phyloP scores from a whole-genome alignment of 2,888 invertebrate genomes.

The Stenchaetothrips biformis region DNA sequence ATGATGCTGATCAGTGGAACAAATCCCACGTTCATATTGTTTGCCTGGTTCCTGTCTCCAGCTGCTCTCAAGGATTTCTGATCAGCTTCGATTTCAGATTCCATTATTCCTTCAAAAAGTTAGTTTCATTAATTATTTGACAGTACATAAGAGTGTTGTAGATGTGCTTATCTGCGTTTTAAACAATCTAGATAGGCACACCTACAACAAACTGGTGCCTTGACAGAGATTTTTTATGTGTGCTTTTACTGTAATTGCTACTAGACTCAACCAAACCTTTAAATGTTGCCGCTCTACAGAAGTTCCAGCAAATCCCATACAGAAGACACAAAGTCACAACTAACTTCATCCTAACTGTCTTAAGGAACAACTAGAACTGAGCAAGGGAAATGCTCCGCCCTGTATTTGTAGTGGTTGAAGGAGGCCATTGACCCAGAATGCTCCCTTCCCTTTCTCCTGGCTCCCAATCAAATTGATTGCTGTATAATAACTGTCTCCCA shows the following conservation, averaged over 20 bases:
- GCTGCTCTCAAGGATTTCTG: not conserved
- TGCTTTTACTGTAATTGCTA: too few species aligned
- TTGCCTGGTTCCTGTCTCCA: not conserved
- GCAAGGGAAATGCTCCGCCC: not conserved
- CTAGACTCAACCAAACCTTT: not conserved
- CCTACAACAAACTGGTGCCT: too few species aligned
- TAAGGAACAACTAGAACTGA: not conserved
- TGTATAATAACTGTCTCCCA: not conserved
- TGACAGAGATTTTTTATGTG: too few species aligned
- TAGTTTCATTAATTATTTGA: too few species aligned
- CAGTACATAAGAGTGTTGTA: too few species aligned
- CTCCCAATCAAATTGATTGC: not conserved
- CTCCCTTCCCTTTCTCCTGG: not conserved
- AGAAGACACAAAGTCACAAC: not conserved
- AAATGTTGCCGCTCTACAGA: not conserved
- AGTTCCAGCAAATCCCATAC: not conserved
- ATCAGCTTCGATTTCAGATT: not conserved
- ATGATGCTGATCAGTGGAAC: constrained; percentile 41
- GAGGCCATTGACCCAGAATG: not conserved
- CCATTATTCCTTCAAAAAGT: too few species aligned
- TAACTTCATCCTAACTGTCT: not conserved
- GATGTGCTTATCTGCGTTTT: too few species aligned
- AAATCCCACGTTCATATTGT: constrained; percentile 37
- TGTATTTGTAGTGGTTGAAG: constrained; percentile 4
- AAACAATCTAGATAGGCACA: too few species aligned